Conservation (phyloP, 2,113 vertebrate genomes). For the Melierax canorus region DNA sequence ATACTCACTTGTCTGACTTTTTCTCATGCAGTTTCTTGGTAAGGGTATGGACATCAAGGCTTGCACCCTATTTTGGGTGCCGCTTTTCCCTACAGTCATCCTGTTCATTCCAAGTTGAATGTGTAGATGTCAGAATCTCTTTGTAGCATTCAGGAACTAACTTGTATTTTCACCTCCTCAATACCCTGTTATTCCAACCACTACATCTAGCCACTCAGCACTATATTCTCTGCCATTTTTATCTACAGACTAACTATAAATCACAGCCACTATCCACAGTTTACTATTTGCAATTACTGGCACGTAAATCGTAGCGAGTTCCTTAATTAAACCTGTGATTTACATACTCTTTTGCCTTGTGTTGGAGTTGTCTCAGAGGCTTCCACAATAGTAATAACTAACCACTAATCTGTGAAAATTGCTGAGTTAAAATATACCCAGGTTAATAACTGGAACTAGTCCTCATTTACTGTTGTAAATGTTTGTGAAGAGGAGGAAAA, state of each 20-base stretch:
- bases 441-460: background rate
- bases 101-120: background rate
- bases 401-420: background rate
- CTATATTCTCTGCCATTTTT: background rate
- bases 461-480: background rate
- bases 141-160: background rate
- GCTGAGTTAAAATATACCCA: background rate
- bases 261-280: background rate
- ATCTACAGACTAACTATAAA: background rate
- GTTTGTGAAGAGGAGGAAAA: background rate
- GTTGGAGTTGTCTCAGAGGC: background rate
- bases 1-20: background rate
- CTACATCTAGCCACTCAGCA: background rate
- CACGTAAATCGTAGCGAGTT: background rate
- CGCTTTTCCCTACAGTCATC: background rate
- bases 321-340: background rate
- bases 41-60: background rate
- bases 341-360: background rate
- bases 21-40: background rate
- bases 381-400: background rate
- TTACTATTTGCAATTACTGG: background rate
- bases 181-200: background rate
- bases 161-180: background rate
- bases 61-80: background rate
- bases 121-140: background rate